A percentile compares a stretch with the other conserved stretches of the same genome.
Conservation (phyloP, 2,113 vertebrate species). For the Scopus umbretta region DNA sequence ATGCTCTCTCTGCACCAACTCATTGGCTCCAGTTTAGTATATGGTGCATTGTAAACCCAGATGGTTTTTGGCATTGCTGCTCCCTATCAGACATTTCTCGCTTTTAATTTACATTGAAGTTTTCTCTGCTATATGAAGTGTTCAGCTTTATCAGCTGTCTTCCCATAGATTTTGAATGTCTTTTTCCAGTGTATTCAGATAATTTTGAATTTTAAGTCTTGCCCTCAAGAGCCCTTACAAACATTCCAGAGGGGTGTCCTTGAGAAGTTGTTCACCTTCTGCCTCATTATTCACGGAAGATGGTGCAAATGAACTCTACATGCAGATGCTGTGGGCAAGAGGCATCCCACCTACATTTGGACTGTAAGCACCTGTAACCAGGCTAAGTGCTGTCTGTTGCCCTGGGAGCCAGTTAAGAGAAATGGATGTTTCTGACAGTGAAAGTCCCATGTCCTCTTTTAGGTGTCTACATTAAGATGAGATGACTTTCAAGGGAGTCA, state of each 20-base stretch:
- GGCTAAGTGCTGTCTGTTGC: fast-evolving
- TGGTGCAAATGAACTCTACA: background rate
- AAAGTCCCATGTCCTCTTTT: background rate
- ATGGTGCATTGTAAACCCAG: background rate
- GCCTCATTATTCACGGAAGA: background rate
- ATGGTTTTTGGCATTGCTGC: background rate
- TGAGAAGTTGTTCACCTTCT: background rate
- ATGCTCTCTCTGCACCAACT: background rate
- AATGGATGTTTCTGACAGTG: background rate
- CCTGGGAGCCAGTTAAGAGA: background rate
- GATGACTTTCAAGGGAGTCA: background rate
- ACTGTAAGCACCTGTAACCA: background rate
- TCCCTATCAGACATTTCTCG: background rate
- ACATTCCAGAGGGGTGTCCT: background rate
- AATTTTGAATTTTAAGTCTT: background rate
- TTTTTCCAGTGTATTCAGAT: background rate
- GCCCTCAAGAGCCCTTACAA: background rate
- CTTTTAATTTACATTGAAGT: background rate
- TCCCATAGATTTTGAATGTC: background rate
- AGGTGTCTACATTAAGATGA: background rate
- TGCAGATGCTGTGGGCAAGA: background rate
- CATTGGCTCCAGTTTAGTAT: background rate
- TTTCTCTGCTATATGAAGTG: background rate
- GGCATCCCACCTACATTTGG: background rate
- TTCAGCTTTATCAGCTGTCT: background rate